Evolutionary conservation across 2,888 invertebrate genomes (phyloP).

Genomic region (Petrolisthes cinctipes): DNA sequence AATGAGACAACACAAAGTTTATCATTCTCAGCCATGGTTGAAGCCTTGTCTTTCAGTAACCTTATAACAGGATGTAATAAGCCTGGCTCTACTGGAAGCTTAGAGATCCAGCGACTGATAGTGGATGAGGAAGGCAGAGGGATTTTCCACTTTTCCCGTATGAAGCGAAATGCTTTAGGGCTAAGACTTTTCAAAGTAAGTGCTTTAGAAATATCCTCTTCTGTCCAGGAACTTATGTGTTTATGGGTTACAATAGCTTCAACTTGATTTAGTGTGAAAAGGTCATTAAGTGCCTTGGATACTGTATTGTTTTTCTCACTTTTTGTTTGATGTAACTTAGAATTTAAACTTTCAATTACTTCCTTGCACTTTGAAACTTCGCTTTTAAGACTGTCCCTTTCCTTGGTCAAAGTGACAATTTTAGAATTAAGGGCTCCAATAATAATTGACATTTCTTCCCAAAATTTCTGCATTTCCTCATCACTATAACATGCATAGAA

Average conservation of each 20-base stretch:
- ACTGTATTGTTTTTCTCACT: not conserved
- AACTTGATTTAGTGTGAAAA: slow-evolving; percentile 4
- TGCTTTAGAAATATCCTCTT: slow-evolving; percentile 15
- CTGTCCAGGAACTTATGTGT: not conserved
- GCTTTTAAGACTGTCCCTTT: not conserved
- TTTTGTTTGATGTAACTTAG: not conserved
- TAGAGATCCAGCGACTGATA: slow-evolving; percentile 5
- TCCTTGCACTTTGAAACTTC: not conserved
- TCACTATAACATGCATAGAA: not conserved
- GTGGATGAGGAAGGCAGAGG: slow-evolving; percentile 19
- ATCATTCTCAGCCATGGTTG: slow-evolving; percentile 3
- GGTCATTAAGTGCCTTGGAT: not conserved
- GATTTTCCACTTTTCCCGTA: slow-evolving; percentile 6
- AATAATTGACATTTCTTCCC: not conserved
- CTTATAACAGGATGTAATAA: slow-evolving; percentile 16
- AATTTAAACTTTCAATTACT: not conserved
- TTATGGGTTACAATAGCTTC: not conserved
- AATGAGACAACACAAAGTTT: slow-evolving; percentile 25
- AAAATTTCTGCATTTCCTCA: not conserved
- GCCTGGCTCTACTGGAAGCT: not conserved
- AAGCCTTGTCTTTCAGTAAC: not conserved
- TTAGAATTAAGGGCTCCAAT: not conserved
- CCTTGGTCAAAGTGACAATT: not conserved
- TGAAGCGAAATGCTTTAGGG: slow-evolving; percentile 11
- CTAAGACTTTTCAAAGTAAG: slow-evolving; percentile 13